Conservation (phyloP, 2,888 invertebrate species). For the Chrysolina haemoptera region DNA sequence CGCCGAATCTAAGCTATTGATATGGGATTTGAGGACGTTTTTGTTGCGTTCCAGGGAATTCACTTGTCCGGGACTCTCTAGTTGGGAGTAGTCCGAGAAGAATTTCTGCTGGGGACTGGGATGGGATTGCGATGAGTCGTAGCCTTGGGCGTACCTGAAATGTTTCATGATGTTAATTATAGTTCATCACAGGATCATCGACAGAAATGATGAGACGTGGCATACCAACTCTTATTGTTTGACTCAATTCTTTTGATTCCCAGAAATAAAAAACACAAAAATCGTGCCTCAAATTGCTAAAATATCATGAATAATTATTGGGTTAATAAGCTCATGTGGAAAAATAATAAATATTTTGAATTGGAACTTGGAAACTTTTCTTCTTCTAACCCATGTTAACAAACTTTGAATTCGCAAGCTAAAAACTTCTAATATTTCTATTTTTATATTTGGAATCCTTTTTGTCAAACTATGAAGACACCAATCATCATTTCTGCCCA, state of each 20-base stretch:
- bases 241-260: too few species aligned
- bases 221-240: too few species aligned
- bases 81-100: constrained; percentile 65
- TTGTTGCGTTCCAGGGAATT: constrained; percentile 67
- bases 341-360: too few species aligned
- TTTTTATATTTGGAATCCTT: neutral
- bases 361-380: too few species aligned
- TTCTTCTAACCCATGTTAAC: too few species aligned
- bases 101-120: constrained; percentile 55
- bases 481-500: neutral
- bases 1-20: constrained; percentile 63
- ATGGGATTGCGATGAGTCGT: constrained; percentile 56
- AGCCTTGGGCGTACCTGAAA: constrained; percentile 53
- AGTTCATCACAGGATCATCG: neutral
- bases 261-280: too few species aligned
- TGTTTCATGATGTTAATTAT: neutral
- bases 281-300: too few species aligned
- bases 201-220: constrained; percentile 1
- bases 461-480: neutral
- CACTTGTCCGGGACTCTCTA: constrained; percentile 69
- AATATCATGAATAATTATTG: too few species aligned
- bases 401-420: too few species aligned
- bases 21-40: constrained; percentile 61
- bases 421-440: too few species aligned
- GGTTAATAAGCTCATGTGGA: too few species aligned